Conservation (phyloP, 2,888 invertebrate species). For the Eristalis tenax region DNA sequence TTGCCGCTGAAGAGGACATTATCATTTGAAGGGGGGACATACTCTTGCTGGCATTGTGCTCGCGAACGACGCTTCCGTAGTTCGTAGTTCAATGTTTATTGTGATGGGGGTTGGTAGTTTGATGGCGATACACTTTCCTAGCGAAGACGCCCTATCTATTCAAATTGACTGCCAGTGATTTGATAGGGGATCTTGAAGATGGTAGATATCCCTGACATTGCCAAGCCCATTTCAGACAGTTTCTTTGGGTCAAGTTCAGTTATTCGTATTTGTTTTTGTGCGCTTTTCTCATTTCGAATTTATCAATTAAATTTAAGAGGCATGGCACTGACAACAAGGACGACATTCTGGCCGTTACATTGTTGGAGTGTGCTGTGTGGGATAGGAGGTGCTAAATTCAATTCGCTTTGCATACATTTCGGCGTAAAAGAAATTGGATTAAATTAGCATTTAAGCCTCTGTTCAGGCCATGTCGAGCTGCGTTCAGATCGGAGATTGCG, state of each 20-base stretch:
- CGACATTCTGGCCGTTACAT: not conserved
- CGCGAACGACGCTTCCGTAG: too few relatives aligned
- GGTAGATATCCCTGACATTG: not conserved
- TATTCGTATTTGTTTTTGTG: not conserved
- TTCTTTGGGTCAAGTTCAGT: not conserved
- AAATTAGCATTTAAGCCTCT: not conserved
- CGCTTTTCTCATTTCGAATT: not conserved
- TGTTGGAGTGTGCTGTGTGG: not conserved
- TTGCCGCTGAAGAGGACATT: conserved; percentile 58
- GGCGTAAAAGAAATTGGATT: not conserved
- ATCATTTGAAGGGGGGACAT: conserved; percentile 30
- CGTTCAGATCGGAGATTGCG: not conserved
- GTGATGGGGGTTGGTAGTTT: not conserved
- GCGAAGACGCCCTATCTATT: not conserved
- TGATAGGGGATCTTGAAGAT: not conserved
- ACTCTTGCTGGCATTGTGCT: too few relatives aligned
- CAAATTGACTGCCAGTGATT: not conserved
- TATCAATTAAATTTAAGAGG: not conserved
- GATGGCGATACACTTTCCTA: not conserved
- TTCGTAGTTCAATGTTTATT: not conserved
- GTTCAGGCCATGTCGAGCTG: not conserved
- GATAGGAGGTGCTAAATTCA: too few relatives aligned
- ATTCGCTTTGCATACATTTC: not conserved
- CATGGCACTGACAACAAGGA: not conserved
- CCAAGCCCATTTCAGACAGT: not conserved